phyloP scores from a whole-genome alignment of 2,113 vertebrate species.

The Solea senegalensis region DNA sequence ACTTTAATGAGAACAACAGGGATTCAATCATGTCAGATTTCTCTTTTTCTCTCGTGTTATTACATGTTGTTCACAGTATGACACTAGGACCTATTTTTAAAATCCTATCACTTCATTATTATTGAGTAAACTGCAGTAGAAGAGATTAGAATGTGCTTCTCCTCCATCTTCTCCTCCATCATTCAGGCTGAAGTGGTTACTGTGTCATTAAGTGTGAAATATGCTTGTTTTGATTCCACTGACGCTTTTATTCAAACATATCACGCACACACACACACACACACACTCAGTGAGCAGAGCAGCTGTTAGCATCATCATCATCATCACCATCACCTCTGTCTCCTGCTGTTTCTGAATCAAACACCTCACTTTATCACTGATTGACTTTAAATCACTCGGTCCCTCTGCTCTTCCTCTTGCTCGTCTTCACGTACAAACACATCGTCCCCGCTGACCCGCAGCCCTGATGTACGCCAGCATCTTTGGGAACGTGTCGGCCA shows the following conservation, averaged over 20 bases:
- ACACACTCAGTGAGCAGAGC: no score
- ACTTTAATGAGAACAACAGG: neutral
- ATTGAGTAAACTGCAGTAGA: constrained; percentile 1
- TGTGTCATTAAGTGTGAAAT: no score
- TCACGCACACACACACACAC: no score
- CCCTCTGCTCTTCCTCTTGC: neutral
- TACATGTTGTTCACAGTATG: neutral
- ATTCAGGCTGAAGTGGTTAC: no score
- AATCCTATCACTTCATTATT: constrained; percentile 2
- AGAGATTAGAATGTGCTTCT: constrained; percentile 29
- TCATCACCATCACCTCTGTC: no score
- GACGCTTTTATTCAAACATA: no score
- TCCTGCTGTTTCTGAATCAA: no score
- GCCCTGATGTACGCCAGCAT: constrained; percentile 93
- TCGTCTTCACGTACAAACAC: neutral
- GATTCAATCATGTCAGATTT: neutral
- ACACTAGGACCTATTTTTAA: constrained; percentile 2
- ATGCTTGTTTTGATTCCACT: no score
- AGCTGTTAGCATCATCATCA: no score
- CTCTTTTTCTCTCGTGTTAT: neutral
- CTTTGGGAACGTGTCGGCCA: constrained; percentile 91
- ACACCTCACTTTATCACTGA: no score
- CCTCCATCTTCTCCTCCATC: neutral
- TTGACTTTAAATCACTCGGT: neutral
- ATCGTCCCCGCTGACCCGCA: constrained; percentile 43